These are phyloP conservation scores for Scaptomyza reducta DNA, from an alignment of 2,888 invertebrate species.

Conservation along the genomic window DNA sequence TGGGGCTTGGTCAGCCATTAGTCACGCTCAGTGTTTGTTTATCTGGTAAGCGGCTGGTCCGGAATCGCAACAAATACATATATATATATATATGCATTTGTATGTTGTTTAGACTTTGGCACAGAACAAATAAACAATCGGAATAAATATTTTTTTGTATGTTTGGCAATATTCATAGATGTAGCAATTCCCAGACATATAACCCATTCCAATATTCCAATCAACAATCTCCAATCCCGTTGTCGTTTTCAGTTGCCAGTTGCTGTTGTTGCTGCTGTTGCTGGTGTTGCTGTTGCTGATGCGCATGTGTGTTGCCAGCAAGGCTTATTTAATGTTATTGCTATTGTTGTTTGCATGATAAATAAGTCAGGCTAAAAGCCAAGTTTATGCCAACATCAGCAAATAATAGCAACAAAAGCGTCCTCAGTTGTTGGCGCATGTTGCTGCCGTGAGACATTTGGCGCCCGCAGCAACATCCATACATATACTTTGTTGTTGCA, in stretches of 20 bases:
- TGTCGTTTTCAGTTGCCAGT: constrained; percentile 24
- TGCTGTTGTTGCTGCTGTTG: constrained; percentile 5
- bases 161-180: constrained; percentile 34
- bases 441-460: constrained; percentile 42
- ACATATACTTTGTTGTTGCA: no score
- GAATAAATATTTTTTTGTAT: constrained; percentile 10
- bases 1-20: constrained; percentile 65
- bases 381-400: constrained; percentile 48
- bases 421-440: neutral
- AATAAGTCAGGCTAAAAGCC: constrained; percentile 46
- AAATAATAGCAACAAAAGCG: constrained; percentile 3
- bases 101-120: constrained; percentile 26
- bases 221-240: constrained; percentile 10
- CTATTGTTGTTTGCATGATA: constrained; percentile 51
- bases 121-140: constrained; percentile 55
- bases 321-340: constrained; percentile 28
- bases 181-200: constrained; percentile 6
- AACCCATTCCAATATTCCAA: constrained; percentile 10
- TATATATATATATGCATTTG: neutral
- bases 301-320: constrained; percentile 37
- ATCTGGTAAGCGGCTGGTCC: constrained; percentile 28
- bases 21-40: constrained; percentile 56
- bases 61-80: constrained; percentile 24
- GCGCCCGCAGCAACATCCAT: constrained; percentile 30
- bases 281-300: constrained; percentile 35